Conservation (phyloP, 1,140 invertebrate species). For the Drosophila micromelanica region DNA sequence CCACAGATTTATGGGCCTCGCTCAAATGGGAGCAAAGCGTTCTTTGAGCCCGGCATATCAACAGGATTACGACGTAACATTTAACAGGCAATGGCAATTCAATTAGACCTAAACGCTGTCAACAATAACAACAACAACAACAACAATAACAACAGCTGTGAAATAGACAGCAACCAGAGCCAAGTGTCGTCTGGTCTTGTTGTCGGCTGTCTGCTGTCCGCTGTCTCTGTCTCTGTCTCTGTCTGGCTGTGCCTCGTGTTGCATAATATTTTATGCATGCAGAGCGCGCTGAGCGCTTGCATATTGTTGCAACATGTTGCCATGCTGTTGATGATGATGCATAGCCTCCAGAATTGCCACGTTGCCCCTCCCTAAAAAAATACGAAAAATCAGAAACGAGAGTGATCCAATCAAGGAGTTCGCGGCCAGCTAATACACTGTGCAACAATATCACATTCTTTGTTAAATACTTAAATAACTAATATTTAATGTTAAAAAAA, state of each 20-base stretch:
- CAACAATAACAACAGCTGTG: slow-evolving; percentile 41
- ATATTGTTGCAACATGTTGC: slow-evolving; percentile 76
- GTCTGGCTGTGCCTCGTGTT: slow-evolving; percentile 44
- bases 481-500: no score
- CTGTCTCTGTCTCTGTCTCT: background rate
- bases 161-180: slow-evolving; percentile 29
- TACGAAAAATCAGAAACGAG: background rate
- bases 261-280: slow-evolving; percentile 82
- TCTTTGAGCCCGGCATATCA: slow-evolving; percentile 26
- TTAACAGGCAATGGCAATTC: slow-evolving; percentile 61
- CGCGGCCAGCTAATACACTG: background rate
- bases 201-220: slow-evolving; percentile 1
- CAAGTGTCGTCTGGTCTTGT: slow-evolving; percentile 61
- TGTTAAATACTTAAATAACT: no score
- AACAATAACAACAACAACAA: slow-evolving; percentile 52
- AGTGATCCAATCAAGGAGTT: background rate
- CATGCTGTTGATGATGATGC: slow-evolving; percentile 74
- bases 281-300: slow-evolving; percentile 75
- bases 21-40: slow-evolving; percentile 66
- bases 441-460: background rate
- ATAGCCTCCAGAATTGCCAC: slow-evolving; percentile 76
- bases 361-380: slow-evolving; percentile 23
- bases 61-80: slow-evolving; percentile 45
- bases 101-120: slow-evolving; percentile 80
- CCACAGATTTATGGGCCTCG: slow-evolving; percentile 69